Evolutionary conservation across 2,113 vertebrate genomes (phyloP).

Genomic region (Perca schrenkii): DNA sequence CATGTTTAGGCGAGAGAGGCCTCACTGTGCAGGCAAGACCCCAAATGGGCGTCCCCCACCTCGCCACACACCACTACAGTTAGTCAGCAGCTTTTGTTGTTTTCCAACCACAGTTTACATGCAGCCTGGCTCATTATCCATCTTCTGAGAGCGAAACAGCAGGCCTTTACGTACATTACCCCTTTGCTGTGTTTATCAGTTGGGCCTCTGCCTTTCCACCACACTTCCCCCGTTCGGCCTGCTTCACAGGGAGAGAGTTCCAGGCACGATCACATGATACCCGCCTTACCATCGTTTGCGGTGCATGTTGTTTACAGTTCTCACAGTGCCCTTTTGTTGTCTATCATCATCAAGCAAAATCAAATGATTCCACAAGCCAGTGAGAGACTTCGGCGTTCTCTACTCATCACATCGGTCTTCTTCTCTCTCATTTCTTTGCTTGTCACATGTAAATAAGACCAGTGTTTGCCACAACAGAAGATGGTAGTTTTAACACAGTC

Average conservation of each 20-base stretch:
- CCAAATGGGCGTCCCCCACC: conserved; percentile 70
- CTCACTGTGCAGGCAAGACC: conserved; percentile 48
- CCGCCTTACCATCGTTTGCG: conserved; percentile 61
- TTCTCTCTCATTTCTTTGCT: conserved; percentile 17
- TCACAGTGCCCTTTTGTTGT: conserved; percentile 65
- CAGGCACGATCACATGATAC: conserved; percentile 71
- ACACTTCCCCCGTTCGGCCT: conserved; percentile 54
- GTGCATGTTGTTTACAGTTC: conserved; percentile 73
- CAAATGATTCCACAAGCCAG: conserved; percentile 58
- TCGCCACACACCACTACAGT: conserved; percentile 65
- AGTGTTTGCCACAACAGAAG: conserved; percentile 50
- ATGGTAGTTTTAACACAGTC: conserved; percentile 25
- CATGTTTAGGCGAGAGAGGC: conserved; percentile 71
- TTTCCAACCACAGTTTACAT: conserved; percentile 83
- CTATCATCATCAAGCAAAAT: conserved; percentile 59
- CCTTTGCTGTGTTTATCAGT: conserved; percentile 77
- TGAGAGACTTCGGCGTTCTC: conserved; percentile 19
- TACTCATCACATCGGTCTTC: conserved; percentile 40
- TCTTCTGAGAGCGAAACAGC: conserved; percentile 66
- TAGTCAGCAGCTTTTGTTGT: conserved; percentile 83
- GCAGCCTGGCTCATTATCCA: conserved; percentile 76
- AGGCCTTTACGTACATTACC: conserved; percentile 64
- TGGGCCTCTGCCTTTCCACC: conserved; percentile 71
- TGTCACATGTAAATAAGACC: conserved; percentile 52
- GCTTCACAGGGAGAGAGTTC: conserved; percentile 64